phyloP scores from a whole-genome alignment of 2,113 vertebrate genomes.

The Nycticebus coucang region DNA sequence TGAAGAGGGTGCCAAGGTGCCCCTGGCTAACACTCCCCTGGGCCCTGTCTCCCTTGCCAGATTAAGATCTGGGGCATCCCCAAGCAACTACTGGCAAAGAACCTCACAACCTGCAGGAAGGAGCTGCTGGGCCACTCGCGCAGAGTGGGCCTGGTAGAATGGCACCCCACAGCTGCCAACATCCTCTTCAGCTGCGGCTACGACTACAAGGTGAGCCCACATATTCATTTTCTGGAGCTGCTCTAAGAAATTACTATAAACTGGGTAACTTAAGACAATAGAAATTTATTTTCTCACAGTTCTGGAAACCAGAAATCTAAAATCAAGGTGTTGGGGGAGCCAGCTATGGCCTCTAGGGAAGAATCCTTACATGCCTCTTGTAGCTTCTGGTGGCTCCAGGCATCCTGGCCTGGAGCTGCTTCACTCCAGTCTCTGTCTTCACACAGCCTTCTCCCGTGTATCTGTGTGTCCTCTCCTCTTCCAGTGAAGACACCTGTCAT shows the following conservation, averaged over 20 bases:
- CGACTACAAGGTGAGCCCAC: constrained; percentile 91
- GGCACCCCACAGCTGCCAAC: constrained; percentile 93
- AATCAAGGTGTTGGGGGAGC: neutral
- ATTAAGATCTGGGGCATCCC: constrained; percentile 96
- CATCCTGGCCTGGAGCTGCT: accelerated
- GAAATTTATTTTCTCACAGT: too few species aligned
- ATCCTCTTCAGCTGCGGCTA: constrained; percentile 94
- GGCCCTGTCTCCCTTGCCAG: constrained; percentile 77
- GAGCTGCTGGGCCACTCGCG: constrained; percentile 92
- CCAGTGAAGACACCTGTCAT: neutral
- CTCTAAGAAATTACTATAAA: accelerated
- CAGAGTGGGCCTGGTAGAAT: constrained; percentile 93
- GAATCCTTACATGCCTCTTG: neutral
- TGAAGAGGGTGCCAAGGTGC: accelerated
- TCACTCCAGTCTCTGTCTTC: neutral
- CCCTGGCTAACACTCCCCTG: neutral
- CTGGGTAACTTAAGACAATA: neutral
- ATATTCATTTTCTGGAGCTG: accelerated
- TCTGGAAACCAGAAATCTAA: too few species aligned
- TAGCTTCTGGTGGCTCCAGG: neutral
- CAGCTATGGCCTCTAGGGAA: too few species aligned
- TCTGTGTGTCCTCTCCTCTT: neutral
- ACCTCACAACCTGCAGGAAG: constrained; percentile 88
- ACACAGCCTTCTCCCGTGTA: accelerated
- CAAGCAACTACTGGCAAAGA: constrained; percentile 87